Evolutionary conservation across 1,140 invertebrate species (phyloP).

Genomic region (Drosophila kurseongensis): DNA sequence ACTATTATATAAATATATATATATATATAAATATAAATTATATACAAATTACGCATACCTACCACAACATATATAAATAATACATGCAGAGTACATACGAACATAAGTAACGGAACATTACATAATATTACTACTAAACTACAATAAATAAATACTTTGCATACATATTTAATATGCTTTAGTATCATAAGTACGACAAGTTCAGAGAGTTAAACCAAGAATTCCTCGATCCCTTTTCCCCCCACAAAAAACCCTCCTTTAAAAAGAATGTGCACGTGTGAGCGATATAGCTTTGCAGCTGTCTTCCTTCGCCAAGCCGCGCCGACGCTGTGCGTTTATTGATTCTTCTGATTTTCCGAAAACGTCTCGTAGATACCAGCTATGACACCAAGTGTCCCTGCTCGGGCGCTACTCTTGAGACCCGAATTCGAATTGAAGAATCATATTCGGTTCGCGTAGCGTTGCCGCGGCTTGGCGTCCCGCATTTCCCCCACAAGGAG

Average conservation of each 20-base stretch:
- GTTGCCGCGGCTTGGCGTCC: slow-evolving; percentile 53
- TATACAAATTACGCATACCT: slow-evolving; percentile 54
- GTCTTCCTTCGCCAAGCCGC: slow-evolving; percentile 56
- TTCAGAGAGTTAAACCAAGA: slow-evolving; percentile 24
- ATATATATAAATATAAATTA: slow-evolving; percentile 61
- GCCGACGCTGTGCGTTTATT: slow-evolving; percentile 42
- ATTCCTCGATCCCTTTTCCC: neutral
- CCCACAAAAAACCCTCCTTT: neutral
- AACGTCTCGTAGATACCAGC: slow-evolving; percentile 1
- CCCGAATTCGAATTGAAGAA: slow-evolving; percentile 6
- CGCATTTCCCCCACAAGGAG: slow-evolving; percentile 59
- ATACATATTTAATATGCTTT: slow-evolving; percentile 71
- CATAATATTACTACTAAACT: slow-evolving; percentile 73
- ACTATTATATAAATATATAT: slow-evolving; percentile 66
- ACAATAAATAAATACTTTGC: slow-evolving; percentile 52
- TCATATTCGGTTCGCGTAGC: slow-evolving; percentile 26
- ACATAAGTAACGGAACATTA: slow-evolving; percentile 80
- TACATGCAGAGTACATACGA: slow-evolving; percentile 56
- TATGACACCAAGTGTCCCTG: slow-evolving; percentile 60
- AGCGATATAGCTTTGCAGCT: slow-evolving; percentile 27
- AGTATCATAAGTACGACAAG: slow-evolving; percentile 51
- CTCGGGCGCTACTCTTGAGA: neutral
- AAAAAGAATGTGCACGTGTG: slow-evolving; percentile 50
- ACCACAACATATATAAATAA: slow-evolving; percentile 53
- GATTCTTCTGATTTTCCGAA: neutral